A percentile compares a stretch with the other conserved stretches of the same genome.
Conservation (phyloP, 2,113 vertebrate genomes). For the Lepisosteus osseus region DNA sequence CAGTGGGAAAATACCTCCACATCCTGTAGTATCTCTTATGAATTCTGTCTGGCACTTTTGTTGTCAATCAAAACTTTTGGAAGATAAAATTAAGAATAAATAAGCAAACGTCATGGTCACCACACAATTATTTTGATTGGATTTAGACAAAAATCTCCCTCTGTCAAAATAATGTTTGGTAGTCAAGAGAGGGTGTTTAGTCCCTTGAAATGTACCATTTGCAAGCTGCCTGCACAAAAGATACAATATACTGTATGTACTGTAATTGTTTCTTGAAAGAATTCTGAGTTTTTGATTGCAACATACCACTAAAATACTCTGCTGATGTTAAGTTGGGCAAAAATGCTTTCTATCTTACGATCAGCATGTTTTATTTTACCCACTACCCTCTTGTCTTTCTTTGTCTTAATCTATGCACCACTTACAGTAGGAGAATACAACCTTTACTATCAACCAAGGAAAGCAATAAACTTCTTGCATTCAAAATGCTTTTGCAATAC, state of each 20-base stretch:
- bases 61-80: no score
- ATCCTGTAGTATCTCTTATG: neutral
- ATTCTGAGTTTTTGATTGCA: neutral
- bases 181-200: neutral
- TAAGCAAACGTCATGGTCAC: neutral
- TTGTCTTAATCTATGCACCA: no score
- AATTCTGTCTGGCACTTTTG: neutral
- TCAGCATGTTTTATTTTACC: no score
- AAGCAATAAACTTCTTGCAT: no score
- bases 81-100: no score
- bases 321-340: no score
- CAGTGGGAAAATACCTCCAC: neutral
- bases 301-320: neutral
- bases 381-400: no score
- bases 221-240: no score
- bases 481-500: no score
- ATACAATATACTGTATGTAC: neutral
- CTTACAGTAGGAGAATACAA: no score
- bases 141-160: neutral
- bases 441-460: no score
- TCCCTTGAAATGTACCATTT: neutral
- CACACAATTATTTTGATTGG: neutral
- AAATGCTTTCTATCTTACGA: no score
- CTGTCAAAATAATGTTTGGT: neutral
- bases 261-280: conserved; percentile 4